Percentiles rank a stretch among this genome's conserved stretches.
phyloP scores from a whole-genome alignment of 2,797 vertebrate genomes.

The Buphagus erythrorhynchus region DNA sequence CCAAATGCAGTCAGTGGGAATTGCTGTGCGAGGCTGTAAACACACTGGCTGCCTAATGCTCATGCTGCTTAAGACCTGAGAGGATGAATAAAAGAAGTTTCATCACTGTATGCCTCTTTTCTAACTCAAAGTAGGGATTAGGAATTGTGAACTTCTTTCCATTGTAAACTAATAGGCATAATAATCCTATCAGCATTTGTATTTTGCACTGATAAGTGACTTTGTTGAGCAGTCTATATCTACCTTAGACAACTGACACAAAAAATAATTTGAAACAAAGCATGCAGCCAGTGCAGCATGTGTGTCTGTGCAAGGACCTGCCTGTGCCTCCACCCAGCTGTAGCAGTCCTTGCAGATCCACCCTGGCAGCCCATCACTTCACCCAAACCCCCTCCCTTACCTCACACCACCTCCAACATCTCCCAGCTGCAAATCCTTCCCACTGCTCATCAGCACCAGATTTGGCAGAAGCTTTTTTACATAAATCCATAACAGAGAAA shows the following conservation, averaged over 20 bases:
- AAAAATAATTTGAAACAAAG: neutral
- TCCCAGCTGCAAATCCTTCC: constrained; percentile 21
- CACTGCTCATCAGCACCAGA: neutral
- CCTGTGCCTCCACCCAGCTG: neutral
- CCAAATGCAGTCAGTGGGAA: neutral
- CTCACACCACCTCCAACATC: neutral
- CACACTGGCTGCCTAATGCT: neutral
- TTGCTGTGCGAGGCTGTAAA: neutral
- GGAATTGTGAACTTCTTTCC: neutral
- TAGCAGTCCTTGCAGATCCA: neutral
- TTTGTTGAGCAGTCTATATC: neutral
- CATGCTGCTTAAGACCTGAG: neutral
- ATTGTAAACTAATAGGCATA: neutral
- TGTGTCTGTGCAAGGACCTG: neutral
- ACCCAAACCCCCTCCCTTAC: neutral
- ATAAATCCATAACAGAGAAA: neutral
- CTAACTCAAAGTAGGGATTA: neutral
- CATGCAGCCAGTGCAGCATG: neutral
- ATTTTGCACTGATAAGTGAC: neutral
- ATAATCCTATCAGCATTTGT: neutral
- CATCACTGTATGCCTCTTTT: neutral
- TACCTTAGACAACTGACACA: neutral
- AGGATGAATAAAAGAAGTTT: neutral
- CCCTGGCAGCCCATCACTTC: neutral
- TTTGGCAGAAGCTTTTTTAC: neutral